Conservation (phyloP, 1,140 invertebrate species). For the Orchestia grillus region DNA sequence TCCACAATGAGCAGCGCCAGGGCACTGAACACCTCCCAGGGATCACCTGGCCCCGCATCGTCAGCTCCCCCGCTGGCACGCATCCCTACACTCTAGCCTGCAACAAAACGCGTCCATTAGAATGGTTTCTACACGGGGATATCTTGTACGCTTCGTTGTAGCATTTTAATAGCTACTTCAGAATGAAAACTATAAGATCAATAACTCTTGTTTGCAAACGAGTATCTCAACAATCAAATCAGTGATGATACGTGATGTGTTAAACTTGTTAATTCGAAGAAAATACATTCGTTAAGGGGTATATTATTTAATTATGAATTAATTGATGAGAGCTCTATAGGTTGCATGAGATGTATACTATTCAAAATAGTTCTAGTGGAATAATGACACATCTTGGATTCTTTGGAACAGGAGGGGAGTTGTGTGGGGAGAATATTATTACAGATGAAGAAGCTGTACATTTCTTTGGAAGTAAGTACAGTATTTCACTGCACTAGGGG, state of each 20-base stretch:
- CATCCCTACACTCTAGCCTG: slow-evolving; percentile 11
- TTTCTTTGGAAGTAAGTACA: no score
- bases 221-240: no score
- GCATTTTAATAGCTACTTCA: background rate
- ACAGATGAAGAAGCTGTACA: no score
- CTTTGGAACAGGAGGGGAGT: background rate
- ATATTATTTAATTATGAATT: background rate
- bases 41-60: background rate
- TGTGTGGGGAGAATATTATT: no score
- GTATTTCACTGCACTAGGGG: no score
- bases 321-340: background rate
- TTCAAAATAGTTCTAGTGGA: background rate
- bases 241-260: no score
- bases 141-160: background rate
- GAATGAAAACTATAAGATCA: background rate
- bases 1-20: slow-evolving; percentile 79
- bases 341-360: background rate
- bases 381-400: background rate
- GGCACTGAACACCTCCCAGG: slow-evolving; percentile 74
- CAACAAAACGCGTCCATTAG: background rate
- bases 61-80: slow-evolving; percentile 16
- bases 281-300: background rate
- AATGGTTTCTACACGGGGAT: background rate
- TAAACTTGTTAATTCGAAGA: background rate
- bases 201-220: no score